Evolutionary conservation across 2,888 invertebrate species (phyloP), one percentile per base, ranked within the genome.

Genomic region (Silvanus unidentatus): DNA sequence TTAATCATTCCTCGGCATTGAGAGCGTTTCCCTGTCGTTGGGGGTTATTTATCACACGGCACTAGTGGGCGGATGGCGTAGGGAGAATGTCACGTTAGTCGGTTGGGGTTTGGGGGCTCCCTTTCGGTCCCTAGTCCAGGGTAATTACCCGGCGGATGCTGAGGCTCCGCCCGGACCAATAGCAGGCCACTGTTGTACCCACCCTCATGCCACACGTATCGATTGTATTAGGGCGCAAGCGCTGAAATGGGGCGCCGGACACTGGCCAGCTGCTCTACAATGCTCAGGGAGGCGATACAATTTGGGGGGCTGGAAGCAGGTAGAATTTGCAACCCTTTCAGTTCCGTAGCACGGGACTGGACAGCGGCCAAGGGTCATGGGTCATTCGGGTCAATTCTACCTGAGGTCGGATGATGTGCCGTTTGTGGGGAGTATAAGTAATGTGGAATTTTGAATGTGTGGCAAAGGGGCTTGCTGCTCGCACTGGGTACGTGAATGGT

Each of bases 1-100:
- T 71, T 71, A 71, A 71, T 71, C 70, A 71, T 70, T 68, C 65
- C 64, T 63, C 64, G 67, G 67, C 69, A 70, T 69, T 69, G 71
- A 71, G 68, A 71, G 70, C 70, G 68, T 69, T 70, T 70, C 67
- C 69, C 69, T 70, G 71, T 70, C 68, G 67, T 58, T 58, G 59
- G 56, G 62, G 67, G 69, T 71, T 70, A 71, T 71, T 70, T 69
- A 70, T 71, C 70, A 71, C 68, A 63, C 59, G 51, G 37, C 13
- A 22, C 22, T 22, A 22, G 22, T 22, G 22, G 22, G 32, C 32
- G 49, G 44, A 40, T 34, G 47, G 49, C 32, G 42, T 43, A 50
- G 45, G 58, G 42, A 40, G 43, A 13, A 14, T 27, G 36, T 27
- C 10, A 37, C 32, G 42, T 42, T 13, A 12, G 39, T 41, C 40